Conservation (phyloP, 23 tunicate genomes). For the Pegea sp. region DNA sequence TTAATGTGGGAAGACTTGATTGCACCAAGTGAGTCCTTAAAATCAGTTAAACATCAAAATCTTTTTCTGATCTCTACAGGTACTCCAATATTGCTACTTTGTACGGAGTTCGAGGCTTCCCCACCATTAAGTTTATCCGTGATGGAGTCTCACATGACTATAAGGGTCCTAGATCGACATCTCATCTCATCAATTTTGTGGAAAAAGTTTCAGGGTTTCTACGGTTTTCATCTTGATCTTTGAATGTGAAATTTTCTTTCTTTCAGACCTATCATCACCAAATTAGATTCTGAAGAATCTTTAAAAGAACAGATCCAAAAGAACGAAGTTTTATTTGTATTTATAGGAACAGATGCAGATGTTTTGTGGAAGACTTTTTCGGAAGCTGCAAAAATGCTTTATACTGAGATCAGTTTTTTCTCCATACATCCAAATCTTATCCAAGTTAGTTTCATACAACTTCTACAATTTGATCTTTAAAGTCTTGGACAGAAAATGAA, state of each 20-base stretch:
- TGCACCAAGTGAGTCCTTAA: conserved; percentile 31
- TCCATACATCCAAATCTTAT: neutral
- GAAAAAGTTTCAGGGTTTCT: conserved; percentile 23
- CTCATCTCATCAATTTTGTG: conserved; percentile 31
- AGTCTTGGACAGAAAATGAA: too few relatives aligned
- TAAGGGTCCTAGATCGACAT: conserved; percentile 37
- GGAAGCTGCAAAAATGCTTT: conserved; percentile 19
- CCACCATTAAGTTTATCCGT: conserved; percentile 55
- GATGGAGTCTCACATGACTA: conserved; percentile 32
- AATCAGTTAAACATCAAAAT: neutral
- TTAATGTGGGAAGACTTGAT: conserved; percentile 56
- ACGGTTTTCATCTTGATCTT: neutral
- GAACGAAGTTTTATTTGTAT: conserved; percentile 30
- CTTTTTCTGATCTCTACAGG: conserved; percentile 1
- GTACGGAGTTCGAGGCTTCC: conserved; percentile 51
- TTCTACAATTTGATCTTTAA: too few relatives aligned
- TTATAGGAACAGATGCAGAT: conserved; percentile 29
- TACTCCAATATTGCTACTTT: conserved; percentile 25
- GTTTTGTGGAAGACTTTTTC: conserved; percentile 6
- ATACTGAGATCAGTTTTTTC: conserved; percentile 19
- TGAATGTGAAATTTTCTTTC: neutral
- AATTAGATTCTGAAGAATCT: neutral
- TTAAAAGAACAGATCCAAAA: neutral
- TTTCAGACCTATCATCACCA: neutral
- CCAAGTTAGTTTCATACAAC: neutral